phyloP scores from a whole-genome alignment of 2,113 vertebrate genomes.

The Mastomys coucha region DNA sequence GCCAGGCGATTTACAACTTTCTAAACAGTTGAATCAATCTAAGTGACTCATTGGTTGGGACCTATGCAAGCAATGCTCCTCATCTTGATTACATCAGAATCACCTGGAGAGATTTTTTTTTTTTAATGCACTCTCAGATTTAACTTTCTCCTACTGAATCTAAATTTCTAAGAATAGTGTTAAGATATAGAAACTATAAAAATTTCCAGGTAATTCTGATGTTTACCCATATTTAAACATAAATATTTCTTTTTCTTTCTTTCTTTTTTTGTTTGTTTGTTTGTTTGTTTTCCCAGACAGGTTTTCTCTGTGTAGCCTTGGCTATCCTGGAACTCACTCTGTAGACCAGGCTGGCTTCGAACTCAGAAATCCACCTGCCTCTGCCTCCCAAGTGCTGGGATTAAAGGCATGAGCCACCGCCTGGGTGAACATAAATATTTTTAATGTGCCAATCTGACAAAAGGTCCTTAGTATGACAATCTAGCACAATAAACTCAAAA shows the following conservation, averaged over 20 bases:
- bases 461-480: not conserved
- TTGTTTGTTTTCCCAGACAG: too few relatives aligned
- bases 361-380: too few relatives aligned
- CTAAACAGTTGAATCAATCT: not conserved
- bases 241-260: not conserved
- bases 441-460: slow-evolving; percentile 26
- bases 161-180: not conserved
- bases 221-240: not conserved
- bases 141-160: not conserved
- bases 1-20: too few relatives aligned
- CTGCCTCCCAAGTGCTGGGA: too few relatives aligned
- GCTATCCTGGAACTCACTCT: too few relatives aligned
- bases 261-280: too few relatives aligned
- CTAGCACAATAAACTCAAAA: slow-evolving; percentile 29
- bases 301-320: too few relatives aligned
- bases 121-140: not conserved
- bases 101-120: not conserved
- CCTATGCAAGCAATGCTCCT: not conserved
- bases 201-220: slow-evolving; percentile 12
- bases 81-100: not conserved
- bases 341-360: too few relatives aligned
- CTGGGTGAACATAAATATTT: not conserved
- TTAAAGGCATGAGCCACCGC: too few relatives aligned
- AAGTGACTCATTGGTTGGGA: not conserved
- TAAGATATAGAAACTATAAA: not conserved